Evolutionary conservation across 2,888 invertebrate genomes (phyloP).

Genomic region (Hartigia nigra): DNA sequence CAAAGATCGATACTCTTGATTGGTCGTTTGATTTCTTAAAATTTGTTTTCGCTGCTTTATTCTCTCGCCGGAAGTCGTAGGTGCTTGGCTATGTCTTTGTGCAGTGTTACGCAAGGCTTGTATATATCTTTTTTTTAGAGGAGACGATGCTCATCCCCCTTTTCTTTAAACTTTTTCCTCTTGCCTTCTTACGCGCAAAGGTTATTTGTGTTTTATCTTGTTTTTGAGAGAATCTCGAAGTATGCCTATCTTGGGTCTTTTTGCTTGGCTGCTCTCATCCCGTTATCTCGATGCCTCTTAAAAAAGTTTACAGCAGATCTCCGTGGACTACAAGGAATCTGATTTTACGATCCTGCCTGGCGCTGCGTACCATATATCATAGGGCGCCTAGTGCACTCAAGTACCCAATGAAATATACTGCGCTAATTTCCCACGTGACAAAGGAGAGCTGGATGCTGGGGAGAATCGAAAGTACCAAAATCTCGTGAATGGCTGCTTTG

Average conservation of each 20-base stretch:
- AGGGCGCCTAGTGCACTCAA: neutral
- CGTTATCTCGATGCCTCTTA: neutral
- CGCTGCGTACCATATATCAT: neutral
- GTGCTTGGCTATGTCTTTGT: neutral
- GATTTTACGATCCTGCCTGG: neutral
- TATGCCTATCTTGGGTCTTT: neutral
- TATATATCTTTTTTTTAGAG: neutral
- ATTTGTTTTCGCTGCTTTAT: neutral
- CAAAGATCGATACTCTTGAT: neutral
- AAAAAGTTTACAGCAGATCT: neutral
- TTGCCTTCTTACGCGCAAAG: neutral
- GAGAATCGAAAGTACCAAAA: neutral
- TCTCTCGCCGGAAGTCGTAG: neutral
- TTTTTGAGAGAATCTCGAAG: neutral
- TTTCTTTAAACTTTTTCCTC: neutral
- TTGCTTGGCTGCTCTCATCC: neutral
- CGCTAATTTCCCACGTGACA: neutral
- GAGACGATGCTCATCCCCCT: neutral
- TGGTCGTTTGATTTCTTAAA: neutral
- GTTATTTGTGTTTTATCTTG: neutral
- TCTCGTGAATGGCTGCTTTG: neutral
- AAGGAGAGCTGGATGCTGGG: neutral
- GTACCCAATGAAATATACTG: neutral
- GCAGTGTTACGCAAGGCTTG: neutral
- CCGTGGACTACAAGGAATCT: neutral